Base-by-base conservation (phyloP, 2,888 invertebrate species). In the Eretmocerus hayati region DNA sequence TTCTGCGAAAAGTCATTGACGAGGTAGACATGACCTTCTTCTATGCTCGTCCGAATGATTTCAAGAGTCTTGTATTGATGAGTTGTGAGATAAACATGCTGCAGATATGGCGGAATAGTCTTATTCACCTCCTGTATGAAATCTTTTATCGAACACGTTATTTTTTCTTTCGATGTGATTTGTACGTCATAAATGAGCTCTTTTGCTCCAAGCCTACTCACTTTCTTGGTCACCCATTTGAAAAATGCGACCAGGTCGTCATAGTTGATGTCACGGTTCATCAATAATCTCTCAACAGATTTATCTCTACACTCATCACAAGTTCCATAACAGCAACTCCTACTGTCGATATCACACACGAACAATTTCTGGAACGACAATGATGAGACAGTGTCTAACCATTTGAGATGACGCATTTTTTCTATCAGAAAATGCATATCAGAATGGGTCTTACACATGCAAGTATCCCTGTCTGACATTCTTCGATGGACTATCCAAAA, bases 1-100 rank as follows among this genome's bases (percentile, higher is more conserved):
- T 51, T 48, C 40, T 54, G 37, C 2, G 51, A 54, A 43, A 52
- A 54, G 33, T 52, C 51, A 9, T 46, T 20, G 3, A 47, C 26
- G 5, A 46, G 31, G 8, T 20, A 51, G 31, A 38, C 48, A 43
- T 50, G 43, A 41, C 37, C 31, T 1, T 5, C 9, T 32, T 48
- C 40, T 8, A 50, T 43, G 23, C 46, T 46, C 9, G 13, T 36
- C 33, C 42, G 41, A 11, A 50, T 22, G 4, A 5, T 23, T 5
- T 15, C 13, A 4, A 22, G 3, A 3, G 37, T 20, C 37, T 40
- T 26, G 23, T 32, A 43, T 37, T 51, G 47, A 37, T 51, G 35
- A 2, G 20, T 18, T 19, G 36, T 42, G 37, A n/a, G n/a, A 23
- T 41, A 51, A n/a, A 40, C 30, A 26, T 51, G 51, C 18, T 40